Percentiles rank a stretch among this genome's conserved stretches.
Evolutionary conservation across 2,888 invertebrate genomes (phyloP).

Genomic region (Laothoe populi): DNA sequence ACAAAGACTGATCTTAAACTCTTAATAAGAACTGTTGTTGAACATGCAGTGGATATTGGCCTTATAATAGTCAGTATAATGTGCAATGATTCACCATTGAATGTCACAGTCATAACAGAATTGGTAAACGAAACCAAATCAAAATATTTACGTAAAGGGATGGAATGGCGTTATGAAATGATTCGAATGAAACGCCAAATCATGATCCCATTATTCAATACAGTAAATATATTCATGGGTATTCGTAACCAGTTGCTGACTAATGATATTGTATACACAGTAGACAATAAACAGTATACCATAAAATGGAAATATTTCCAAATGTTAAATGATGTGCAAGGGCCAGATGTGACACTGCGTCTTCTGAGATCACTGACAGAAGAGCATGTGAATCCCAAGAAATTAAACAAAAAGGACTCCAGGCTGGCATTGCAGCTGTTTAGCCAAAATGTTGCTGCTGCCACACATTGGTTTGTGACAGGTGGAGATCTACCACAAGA

Average conservation of each 20-base stretch:
- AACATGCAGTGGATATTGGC: not conserved
- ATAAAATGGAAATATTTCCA: constrained; percentile 5
- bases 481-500: not conserved
- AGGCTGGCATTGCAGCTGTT: not conserved
- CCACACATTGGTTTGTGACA: not conserved
- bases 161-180: not conserved
- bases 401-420: not conserved
- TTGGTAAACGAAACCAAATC: not conserved
- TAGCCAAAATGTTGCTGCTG: not conserved
- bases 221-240: not conserved
- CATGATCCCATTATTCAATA: not conserved
- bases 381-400: not conserved
- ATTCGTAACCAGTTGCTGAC: not conserved
- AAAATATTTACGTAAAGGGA: not conserved
- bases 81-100: not conserved
- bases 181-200: not conserved
- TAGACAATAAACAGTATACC: not conserved
- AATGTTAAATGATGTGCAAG: not conserved
- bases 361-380: not conserved
- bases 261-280: not conserved
- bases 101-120: not conserved
- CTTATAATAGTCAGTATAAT: not conserved
- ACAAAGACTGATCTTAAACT: not conserved
- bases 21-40: not conserved
- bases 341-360: not conserved